Evolutionary conservation across 2,888 invertebrate species (phyloP).

Genomic region (Idaea biselata): DNA sequence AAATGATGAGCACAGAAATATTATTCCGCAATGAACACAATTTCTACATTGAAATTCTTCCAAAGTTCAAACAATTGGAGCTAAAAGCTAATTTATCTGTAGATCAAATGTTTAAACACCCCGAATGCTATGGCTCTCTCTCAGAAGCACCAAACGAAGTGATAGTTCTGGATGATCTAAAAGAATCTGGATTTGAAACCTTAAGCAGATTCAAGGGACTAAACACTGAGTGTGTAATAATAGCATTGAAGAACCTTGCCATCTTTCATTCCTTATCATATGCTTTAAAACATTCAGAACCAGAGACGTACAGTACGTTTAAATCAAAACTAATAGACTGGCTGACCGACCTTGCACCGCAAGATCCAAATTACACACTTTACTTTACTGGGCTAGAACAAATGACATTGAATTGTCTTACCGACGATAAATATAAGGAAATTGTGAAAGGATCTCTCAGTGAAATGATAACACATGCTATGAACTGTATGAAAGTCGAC

Average conservation of each 20-base stretch:
- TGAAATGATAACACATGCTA: slow-evolving; percentile 6
- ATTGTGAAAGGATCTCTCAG: slow-evolving; percentile 26
- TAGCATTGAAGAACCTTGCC: slow-evolving; percentile 41
- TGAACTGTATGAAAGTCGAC: slow-evolving; percentile 25
- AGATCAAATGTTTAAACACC: slow-evolving; percentile 9
- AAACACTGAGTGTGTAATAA: slow-evolving; percentile 32
- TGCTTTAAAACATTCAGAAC: slow-evolving; percentile 27
- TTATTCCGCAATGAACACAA: slow-evolving; percentile 35
- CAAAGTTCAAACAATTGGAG: slow-evolving; percentile 15
- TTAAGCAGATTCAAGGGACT: slow-evolving; percentile 38
- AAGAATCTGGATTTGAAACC: slow-evolving; percentile 32
- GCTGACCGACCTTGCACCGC: slow-evolving; percentile 12
- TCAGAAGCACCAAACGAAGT: slow-evolving; percentile 19
- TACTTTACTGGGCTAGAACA: slow-evolving; percentile 25
- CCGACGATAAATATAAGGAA: slow-evolving; percentile 30
- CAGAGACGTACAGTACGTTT: slow-evolving; percentile 30
- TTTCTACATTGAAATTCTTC: slow-evolving; percentile 35
- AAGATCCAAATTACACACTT: slow-evolving; percentile 2
- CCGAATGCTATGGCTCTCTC: slow-evolving; percentile 20
- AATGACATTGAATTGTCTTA: slow-evolving; percentile 27
- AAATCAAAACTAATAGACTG: slow-evolving; percentile 30
- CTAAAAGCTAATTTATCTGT: background rate
- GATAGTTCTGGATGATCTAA: slow-evolving; percentile 31
- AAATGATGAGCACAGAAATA: slow-evolving; percentile 13
- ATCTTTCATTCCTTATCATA: slow-evolving; percentile 46